Evolutionary conservation across 2,797 vertebrate species (phyloP), one percentile per base, ranked within the genome.

Genomic region (Eulemur rubriventer): DNA sequence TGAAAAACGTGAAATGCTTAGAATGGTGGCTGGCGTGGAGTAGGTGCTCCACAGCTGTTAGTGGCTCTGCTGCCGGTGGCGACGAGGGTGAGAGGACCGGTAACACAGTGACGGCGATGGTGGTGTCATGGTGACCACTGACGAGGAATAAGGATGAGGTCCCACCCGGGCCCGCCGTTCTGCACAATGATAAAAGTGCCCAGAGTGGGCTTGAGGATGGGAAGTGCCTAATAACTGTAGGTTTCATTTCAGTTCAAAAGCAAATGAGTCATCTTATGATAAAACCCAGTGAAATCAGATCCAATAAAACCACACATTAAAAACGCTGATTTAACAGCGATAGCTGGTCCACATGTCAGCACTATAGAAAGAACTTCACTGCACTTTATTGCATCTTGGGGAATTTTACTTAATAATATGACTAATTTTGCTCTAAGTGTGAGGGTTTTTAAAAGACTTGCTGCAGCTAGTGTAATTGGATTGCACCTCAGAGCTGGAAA

Each of bases 351-450:
- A 20, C 63, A 2, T 14, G 10, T 22, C 57, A 52, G n/a, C 57
- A 69, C 33, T 30, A 38, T 0, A 57, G 80, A 35, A 50, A 65
- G 72, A n/a, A 26, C 63, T 30, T 65, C 17, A 1, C 17, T 48
- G 65, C 8, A 5, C 28, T 79, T 93, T 26, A 80, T 33, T 69
- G 57, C 17, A 24, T 80, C 57, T 73, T 55, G 30, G 81, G 69
- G 81, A 87, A 30, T 82, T 75, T 80, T 85, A 65, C 16, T 41
- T 92, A 97, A 73, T 18, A n/a, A 61, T 18, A 18, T n/a, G 22
- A 83, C 46, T 79, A 73, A 91, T 38, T 91, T 59, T 69, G 63
- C 41, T 87, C 30, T 65, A 33, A 28, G 7, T 38, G 38, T 30
- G 55, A 67, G 48, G 48, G 14, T 59, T 88, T 94, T 88, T 75